Evolutionary conservation across 2,113 vertebrate species (phyloP).

Genomic region (Choloepus hoffmanni): DNA sequence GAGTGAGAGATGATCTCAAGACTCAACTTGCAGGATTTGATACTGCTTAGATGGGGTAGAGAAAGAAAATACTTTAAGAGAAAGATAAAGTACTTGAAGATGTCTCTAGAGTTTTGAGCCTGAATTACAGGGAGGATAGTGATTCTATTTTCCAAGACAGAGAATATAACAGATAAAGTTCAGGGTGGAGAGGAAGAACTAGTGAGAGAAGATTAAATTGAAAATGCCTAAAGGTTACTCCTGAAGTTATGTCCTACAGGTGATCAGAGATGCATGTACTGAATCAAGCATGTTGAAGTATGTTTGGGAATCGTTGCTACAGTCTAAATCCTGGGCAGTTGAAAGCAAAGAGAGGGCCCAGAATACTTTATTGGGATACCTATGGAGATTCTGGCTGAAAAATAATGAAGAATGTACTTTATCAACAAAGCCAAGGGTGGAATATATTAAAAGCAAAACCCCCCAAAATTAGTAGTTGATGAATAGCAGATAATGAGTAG

Average conservation of each 20-base stretch:
- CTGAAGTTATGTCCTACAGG: neutral
- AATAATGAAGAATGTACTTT: neutral
- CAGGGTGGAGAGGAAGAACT: neutral
- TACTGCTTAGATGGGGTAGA: neutral
- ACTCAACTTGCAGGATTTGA: neutral
- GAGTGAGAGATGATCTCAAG: neutral
- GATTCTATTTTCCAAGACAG: neutral
- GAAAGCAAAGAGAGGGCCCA: neutral
- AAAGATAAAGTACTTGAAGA: constrained; percentile 28
- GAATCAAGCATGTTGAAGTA: neutral
- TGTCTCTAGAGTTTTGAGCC: neutral
- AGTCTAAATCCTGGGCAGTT: neutral
- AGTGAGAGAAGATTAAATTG: neutral
- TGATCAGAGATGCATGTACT: neutral
- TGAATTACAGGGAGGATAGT: neutral
- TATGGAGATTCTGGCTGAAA: neutral
- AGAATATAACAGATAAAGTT: neutral
- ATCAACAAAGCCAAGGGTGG: neutral
- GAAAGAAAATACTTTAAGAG: constrained; percentile 41
- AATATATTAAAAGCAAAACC: neutral
- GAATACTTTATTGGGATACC: neutral
- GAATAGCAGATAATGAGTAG: neutral
- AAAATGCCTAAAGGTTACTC: neutral
- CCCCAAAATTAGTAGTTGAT: neutral
- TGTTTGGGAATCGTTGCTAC: neutral